Evolutionary conservation across 2,888 invertebrate species (phyloP), one percentile per base, ranked within the genome.

Genomic region (Sericinus montela): DNA sequence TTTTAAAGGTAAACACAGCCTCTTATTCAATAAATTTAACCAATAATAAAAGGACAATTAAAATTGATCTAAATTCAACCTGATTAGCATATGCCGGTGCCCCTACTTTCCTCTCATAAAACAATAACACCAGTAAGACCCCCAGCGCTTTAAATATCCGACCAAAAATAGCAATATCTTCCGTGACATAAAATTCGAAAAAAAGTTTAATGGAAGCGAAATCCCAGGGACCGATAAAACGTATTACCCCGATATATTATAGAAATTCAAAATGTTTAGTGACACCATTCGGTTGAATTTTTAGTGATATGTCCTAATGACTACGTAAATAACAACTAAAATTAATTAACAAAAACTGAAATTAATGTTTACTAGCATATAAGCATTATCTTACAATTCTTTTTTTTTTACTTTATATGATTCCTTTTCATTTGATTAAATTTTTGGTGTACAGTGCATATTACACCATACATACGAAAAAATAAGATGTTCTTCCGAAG

Each of bases 121-220:
- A 65, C 63, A 67, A 67, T 65, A 67, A 62, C 59, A 59, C 57
- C 64, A 57, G 67, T 45, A 42, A 23, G 10, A 25, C 45, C 48
- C 42, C 46, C 42, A n/a, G 49, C 51, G 44, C 35, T 58, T 59
- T 56, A 55, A 61, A 58, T 54, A 57, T 54, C 57, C 63, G 56
- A 69, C 76, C 71, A 69, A 76, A 69, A 66, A 66, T 63, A 60
- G 65, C 80, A 78, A 83, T 85, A 79, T 79, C 81, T 85, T 86
- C 85, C 86, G 74, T 76, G 63, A 80, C 75, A 85, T 85, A 83
- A 85, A 85, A 83, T 80, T 79, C 74, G 75, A 77, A 81, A 80
- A 19, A 81, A 84, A 80, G 77, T 80, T 85, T 79, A 81, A 84
- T 79, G 75, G 72, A 70, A 68, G 69, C 75, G 65, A 77, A 80